Conservation (phyloP, 2,888 invertebrate species). For the Pristionchus fissidentatus region DNA sequence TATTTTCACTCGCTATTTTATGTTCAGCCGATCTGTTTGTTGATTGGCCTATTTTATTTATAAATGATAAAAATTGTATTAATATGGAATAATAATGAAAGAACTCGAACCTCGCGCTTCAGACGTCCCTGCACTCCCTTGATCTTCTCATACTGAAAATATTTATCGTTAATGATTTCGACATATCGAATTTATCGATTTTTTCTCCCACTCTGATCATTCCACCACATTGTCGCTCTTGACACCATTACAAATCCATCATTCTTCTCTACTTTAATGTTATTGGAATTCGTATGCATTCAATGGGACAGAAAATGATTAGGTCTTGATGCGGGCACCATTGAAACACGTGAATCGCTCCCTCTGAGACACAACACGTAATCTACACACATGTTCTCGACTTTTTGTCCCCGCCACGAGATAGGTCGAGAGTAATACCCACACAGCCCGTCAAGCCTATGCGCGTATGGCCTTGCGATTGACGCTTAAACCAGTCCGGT, state of each 20-base stretch:
- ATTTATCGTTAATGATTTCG: background rate
- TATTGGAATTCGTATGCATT: background rate
- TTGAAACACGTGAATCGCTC: no score
- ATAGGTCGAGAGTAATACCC: background rate
- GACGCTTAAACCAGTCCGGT: constrained; percentile 25
- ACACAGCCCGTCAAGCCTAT: background rate
- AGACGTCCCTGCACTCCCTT: constrained; percentile 49
- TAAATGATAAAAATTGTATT: background rate
- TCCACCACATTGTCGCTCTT: background rate
- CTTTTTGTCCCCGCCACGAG: constrained; percentile 10
- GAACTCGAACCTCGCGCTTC: constrained; percentile 38
- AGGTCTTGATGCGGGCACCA: no score
- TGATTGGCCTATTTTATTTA: no score
- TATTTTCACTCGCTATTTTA: background rate
- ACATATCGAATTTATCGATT: no score
- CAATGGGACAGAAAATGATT: no score
- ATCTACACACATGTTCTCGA: background rate
- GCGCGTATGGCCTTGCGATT: background rate
- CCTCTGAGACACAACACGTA: no score
- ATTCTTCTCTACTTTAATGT: background rate
- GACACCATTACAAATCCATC: background rate
- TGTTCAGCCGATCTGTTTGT: no score
- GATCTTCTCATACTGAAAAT: constrained; percentile 49
- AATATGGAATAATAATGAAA: background rate
- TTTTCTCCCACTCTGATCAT: background rate